Evolutionary conservation across 1,140 invertebrate genomes (phyloP), one percentile per base, ranked within the genome.

Genomic region (Chironomus tepperi): DNA sequence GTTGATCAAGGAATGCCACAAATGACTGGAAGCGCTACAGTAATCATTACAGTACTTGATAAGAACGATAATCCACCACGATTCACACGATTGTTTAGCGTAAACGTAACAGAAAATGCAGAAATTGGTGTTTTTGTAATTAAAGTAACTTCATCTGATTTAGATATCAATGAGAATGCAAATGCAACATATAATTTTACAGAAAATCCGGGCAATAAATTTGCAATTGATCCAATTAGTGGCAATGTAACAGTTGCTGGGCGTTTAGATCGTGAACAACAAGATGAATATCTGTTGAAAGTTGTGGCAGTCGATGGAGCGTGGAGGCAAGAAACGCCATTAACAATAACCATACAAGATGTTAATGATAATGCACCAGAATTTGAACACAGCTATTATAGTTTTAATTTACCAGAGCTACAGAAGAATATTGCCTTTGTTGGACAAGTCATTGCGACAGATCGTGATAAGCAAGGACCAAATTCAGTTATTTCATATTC

Each of bases 41-140:
- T 98, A 0, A 79, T 93, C 15, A 86, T 98, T 0, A 92, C 89
- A 6, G 89, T 98, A 15, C 80, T 91, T 16, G 95, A 98, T 80
- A 95, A 95, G 82, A 98, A 98, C 83, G 96, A 98, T 81, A 97
- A 97, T 82, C 93, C 94, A 9, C 96, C 96, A 0, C 86, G 92
- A 76, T 98, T 98, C 80, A 97, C 95, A 0, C 84, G 95, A 73
- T 83, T 97, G 0, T 98, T 97, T 81, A 95, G 92, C 79, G 93
- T 95, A 0, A 97, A 97, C 80, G 94, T 99, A 0, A 97, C 95
- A 0, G 97, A 99, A 85, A 98, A 99, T 83, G 89, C 93, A 0
- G 92, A 94, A 76, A 88, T 97, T 65, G 96, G 94, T 3, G 91
- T 93, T 1, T 97, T 97, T 82, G 93, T 99, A 0, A 93, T 98